Evolutionary conservation across 2,888 invertebrate species (phyloP).

Genomic region (Cheilosia vernalis): DNA sequence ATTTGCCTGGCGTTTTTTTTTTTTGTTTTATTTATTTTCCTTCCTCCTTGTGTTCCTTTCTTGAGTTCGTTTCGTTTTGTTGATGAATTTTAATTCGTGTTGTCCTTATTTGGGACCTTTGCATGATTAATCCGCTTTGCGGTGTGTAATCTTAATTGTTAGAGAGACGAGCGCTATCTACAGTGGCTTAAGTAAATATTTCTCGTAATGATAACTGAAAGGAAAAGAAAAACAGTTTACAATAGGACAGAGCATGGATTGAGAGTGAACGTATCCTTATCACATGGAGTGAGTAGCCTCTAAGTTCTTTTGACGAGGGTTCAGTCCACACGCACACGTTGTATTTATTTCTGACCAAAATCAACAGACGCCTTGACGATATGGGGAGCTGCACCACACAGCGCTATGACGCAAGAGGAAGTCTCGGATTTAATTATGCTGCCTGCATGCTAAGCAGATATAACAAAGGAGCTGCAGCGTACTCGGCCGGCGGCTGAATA

Average conservation of each 20-base stretch:
- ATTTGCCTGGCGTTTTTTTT: slow-evolving; percentile 45
- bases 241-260: slow-evolving; percentile 30
- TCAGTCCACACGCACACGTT: slow-evolving; percentile 10
- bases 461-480: slow-evolving; percentile 11
- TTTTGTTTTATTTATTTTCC: slow-evolving; percentile 48
- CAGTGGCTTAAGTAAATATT: slow-evolving; percentile 73
- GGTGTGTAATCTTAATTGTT: slow-evolving; percentile 72
- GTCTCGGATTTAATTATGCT: slow-evolving; percentile 53
- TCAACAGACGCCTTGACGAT: slow-evolving; percentile 22
- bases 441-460: slow-evolving; percentile 52
- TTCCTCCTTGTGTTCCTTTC: slow-evolving; percentile 44
- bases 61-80: slow-evolving; percentile 5
- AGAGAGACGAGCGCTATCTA: slow-evolving; percentile 60
- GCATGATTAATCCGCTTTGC: slow-evolving; percentile 70
- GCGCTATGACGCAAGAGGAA: slow-evolving; percentile 55
- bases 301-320: slow-evolving; percentile 51
- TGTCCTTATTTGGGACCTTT: slow-evolving; percentile 71
- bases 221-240: slow-evolving; percentile 37
- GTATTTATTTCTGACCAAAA: slow-evolving; percentile 38
- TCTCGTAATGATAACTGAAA: slow-evolving; percentile 58
- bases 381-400: background rate
- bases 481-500: background rate
- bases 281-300: slow-evolving; percentile 31
- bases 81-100: slow-evolving; percentile 68
- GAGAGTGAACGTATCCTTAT: slow-evolving; percentile 55